Evolutionary conservation across 2,797 vertebrate genomes (phyloP).

Genomic region (Gorsachius magnificus): DNA sequence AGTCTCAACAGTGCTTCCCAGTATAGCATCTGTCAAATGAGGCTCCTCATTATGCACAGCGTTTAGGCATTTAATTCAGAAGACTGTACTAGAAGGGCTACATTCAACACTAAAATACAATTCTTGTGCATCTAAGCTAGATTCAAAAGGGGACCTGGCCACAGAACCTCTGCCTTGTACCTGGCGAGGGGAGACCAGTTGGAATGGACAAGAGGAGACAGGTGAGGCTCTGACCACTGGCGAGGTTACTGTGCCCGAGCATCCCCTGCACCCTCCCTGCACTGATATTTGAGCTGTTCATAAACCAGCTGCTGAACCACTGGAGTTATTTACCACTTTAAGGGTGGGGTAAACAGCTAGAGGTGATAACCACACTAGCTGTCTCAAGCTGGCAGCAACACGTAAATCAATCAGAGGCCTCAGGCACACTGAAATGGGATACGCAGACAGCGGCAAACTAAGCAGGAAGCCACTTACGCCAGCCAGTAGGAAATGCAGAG

Average conservation of each 20-base stretch:
- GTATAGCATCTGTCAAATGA: neutral
- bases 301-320: conserved; percentile 54
- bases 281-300: conserved; percentile 46
- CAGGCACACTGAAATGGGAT: conserved; percentile 13
- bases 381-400: conserved; percentile 38
- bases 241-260: neutral
- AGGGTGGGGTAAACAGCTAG: conserved; percentile 57
- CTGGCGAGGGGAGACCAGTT: neutral
- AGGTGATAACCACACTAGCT: conserved; percentile 64
- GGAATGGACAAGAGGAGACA: neutral
- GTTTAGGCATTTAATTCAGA: neutral
- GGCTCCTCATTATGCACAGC: neutral
- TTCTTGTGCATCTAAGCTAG: neutral
- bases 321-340: conserved; percentile 50
- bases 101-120: neutral
- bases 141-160: neutral
- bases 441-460: neutral
- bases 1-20: neutral
- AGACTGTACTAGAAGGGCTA: neutral
- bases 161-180: neutral
- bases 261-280: neutral
- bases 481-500: neutral
- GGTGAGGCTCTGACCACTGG: neutral
- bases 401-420: conserved; percentile 55
- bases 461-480: neutral